Base-by-base conservation (phyloP, 2,888 invertebrate species). In the Deroplatys truncata region DNA sequence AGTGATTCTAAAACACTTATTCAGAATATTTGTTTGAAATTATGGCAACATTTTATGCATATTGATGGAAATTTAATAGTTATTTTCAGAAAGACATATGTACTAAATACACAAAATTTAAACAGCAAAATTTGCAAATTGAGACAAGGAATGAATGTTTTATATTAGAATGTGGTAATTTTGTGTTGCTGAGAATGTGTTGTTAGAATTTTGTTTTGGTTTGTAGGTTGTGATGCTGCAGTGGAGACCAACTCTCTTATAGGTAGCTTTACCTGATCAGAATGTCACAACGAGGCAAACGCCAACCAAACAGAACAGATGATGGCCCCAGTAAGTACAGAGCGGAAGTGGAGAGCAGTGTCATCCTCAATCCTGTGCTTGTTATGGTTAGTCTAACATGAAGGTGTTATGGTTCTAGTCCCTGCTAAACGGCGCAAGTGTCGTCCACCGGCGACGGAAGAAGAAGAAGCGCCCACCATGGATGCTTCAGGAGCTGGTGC, bases 251-350 rank as follows among this genome's bases (percentile, higher is more conserved):
- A 90, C 91, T 85, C 89, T 88, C 90, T 90, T 89, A 91, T 91
- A n/a, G n/a, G n/a, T n/a, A 91, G 91, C 90, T 90, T 87, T 91
- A 90, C 83, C 84, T 82, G 89, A 91, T 90, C 91, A 94, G 93
- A 93, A 96, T 96, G 96, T 96, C 96, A 95, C 96, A 96, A 95
- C 96, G 96, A 95, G 96, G 95, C 93, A 96, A 96, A 94, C 95
- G 96, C 90, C 92, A 93, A 95, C 95, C 96, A 94, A 96, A 96
- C 94, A 95, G 96, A 94, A 94, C 94, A 94, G 95, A 95, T 93
- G 95, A 95, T 95, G 95, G 95, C 94, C 94, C 96, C 91, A 92
- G 93, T 93, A 90, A 89, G 90, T 90, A 28, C 84, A 35, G 15
- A 15, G 25, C 25, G 20, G 20, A 85, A 35, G 16, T 28, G 31